Base-by-base conservation (phyloP, 1,140 invertebrate species). In the Schlechtendalia chinensis region DNA sequence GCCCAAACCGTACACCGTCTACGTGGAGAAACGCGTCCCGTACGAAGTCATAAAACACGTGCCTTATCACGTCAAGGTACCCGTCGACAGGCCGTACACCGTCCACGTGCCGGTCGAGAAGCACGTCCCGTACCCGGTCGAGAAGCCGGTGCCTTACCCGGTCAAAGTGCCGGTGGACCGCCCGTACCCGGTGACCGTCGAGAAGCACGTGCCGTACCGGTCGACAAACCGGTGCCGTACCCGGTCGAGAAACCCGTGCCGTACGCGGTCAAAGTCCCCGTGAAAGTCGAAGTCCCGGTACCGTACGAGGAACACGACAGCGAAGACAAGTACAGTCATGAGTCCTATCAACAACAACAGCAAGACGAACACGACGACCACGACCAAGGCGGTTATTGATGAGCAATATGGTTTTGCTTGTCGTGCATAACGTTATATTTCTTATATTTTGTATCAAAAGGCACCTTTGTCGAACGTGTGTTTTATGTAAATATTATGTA, bases 161-260 rank as follows among this genome's bases (percentile, higher is more conserved):
- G 89, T 91, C 11, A 90, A 90, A 86, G 91, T 93, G 58, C 89
- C 87, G 82, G 91, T 93, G 0, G 91, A 81, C 87, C 88, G 45
- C 86, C 83, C 83, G 0, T 83, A 83, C 80, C 83, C 83, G 0
- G 83, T 83, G n/a, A 47, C 22, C 39, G 82, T 83, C 22, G 90
- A 90, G 81, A 88, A 89, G 82, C 89, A 89, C 39, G 88, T 90
- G 19, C 90, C 89, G 24, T 88, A 88, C 84, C 89, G 53, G 80
- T 83, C 12, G 83, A 83, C 17, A 82, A 82, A 54, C 80, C n/a
- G 0, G 72, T 83, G 6, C 80, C 91, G 5, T 90, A 91, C 81
- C 90, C 91, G 56, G 91, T 93, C 0, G 91, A 92, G 84, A 92
- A 92, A 84, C 88, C 88, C 53, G 88, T 92, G 29, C 92, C 90